Percentiles rank a stretch among this genome's conserved stretches.
phyloP scores from a whole-genome alignment of 2,797 vertebrate species.

The Paratrypauchen microcephalus region DNA sequence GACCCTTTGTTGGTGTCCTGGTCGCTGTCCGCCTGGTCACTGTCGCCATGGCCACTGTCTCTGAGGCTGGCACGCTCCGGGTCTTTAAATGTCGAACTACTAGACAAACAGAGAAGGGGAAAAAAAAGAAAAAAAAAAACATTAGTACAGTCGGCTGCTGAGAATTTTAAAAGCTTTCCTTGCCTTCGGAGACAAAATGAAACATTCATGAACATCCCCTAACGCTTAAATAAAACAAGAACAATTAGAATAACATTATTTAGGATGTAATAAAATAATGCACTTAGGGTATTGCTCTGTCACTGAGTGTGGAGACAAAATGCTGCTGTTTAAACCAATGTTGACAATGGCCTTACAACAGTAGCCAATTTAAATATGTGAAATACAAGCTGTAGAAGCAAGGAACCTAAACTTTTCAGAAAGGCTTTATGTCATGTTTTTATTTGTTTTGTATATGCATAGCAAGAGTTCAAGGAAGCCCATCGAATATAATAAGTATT shows the following conservation, averaged over 20 bases:
- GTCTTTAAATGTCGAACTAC: slow-evolving; percentile 99
- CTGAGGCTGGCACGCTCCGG: slow-evolving; percentile 97
- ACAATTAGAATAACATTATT: slow-evolving; percentile 28
- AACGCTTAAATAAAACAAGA: slow-evolving; percentile 30
- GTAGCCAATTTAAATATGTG: slow-evolving; percentile 22
- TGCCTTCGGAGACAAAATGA: slow-evolving; percentile 19
- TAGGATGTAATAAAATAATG: slow-evolving; percentile 17
- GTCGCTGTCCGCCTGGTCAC: slow-evolving; percentile 99
- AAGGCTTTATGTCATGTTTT: background rate
- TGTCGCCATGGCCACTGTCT: slow-evolving; percentile 99
- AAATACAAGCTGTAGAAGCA: background rate
- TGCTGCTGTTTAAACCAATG: slow-evolving; percentile 12
- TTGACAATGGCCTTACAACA: slow-evolving; percentile 9
- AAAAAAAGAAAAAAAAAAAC: background rate
- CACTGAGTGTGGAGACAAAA: slow-evolving; percentile 14
- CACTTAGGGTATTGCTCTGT: background rate
- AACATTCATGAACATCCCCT: slow-evolving; percentile 24
- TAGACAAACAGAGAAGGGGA: slow-evolving; percentile 55
- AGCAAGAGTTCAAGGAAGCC: too few relatives aligned
- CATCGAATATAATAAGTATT: background rate
- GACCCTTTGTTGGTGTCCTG: slow-evolving; percentile 99
- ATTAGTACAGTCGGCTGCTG: slow-evolving; percentile 1
- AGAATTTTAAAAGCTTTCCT: slow-evolving; percentile 2
- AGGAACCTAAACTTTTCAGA: background rate
- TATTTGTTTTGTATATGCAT: background rate